Conservation (phyloP, 1,140 invertebrate genomes). For the Cylas formicarius region DNA sequence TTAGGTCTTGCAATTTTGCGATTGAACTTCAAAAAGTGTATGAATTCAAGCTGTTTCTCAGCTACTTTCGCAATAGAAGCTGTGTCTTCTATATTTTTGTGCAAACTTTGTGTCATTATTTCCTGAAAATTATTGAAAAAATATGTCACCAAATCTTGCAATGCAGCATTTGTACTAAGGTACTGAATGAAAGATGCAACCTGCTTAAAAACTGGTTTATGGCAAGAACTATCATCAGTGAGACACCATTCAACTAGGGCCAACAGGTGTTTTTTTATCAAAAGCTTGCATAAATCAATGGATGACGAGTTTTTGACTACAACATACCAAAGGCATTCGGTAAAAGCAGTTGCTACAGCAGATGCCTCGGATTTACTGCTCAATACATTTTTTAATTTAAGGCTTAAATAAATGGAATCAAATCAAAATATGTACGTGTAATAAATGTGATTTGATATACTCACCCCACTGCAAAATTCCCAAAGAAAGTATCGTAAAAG, state of each 20-base stretch:
- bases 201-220: constrained; percentile 46
- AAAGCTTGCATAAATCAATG: constrained; percentile 38
- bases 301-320: constrained; percentile 45
- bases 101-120: constrained; percentile 39
- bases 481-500: constrained; percentile 63
- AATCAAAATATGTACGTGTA: constrained; percentile 9
- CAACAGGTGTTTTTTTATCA: constrained; percentile 45
- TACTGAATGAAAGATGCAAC: constrained; percentile 47
- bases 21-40: constrained; percentile 37
- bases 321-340: constrained; percentile 63
- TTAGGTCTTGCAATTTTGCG: no score
- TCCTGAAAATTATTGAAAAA: constrained; percentile 49
- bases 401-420: constrained; percentile 41
- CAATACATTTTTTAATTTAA: constrained; percentile 46
- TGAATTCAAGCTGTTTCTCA: constrained; percentile 35
- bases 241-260: constrained; percentile 44
- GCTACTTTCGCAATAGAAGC: constrained; percentile 27
- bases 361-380: constrained; percentile 53
- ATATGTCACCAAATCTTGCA: constrained; percentile 41
- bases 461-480: constrained; percentile 57
- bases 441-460: constrained; percentile 17
- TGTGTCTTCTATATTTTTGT: constrained; percentile 24
- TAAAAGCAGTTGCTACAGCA: constrained; percentile 54
- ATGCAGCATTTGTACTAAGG: constrained; percentile 47
- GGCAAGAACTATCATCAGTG: constrained; percentile 36